These are phyloP conservation scores for Hycleus phaleratus DNA, from an alignment of 1,140 invertebrate species.

Conservation along the genomic window DNA sequence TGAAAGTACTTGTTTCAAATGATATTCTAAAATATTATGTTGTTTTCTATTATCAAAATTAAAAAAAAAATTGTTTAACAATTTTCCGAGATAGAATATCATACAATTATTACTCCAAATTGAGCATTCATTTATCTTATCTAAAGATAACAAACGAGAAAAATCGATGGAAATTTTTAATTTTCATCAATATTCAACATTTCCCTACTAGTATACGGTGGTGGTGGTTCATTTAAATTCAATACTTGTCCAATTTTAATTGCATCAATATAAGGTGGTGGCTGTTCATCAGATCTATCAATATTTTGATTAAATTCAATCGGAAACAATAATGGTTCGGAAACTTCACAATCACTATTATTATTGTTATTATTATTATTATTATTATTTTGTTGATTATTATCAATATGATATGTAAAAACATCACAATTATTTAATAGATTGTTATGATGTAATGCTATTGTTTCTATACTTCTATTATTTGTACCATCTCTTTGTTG, in stretches of 20 bases:
- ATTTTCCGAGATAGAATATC: no score
- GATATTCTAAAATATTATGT: no score
- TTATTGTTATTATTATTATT: conserved; percentile 18
- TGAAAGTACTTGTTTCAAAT: no score
- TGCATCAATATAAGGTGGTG: conserved; percentile 35
- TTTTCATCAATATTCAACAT: conserved; percentile 14
- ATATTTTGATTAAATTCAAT: conserved; percentile 1
- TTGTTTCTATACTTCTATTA: neutral
- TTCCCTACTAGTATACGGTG: conserved; percentile 35
- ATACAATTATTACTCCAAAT: no score
- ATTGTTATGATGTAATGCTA: neutral
- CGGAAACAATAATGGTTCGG: conserved; percentile 28
- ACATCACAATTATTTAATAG: conserved; percentile 12
- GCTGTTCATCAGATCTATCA: conserved; percentile 23
- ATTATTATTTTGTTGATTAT: conserved; percentile 16
- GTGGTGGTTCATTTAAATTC: conserved; percentile 30
- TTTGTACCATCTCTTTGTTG: conserved; percentile 1
- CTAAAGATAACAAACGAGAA: no score
- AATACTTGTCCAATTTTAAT: conserved; percentile 9
- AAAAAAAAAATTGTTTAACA: no score
- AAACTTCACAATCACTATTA: conserved; percentile 28
- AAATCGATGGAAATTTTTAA: no score
- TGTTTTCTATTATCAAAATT: no score
- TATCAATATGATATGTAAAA: conserved; percentile 18
- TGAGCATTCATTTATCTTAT: no score